phyloP scores from a whole-genome alignment of 2,888 invertebrate genomes.

The Gastracanthus pulcherrimus region DNA sequence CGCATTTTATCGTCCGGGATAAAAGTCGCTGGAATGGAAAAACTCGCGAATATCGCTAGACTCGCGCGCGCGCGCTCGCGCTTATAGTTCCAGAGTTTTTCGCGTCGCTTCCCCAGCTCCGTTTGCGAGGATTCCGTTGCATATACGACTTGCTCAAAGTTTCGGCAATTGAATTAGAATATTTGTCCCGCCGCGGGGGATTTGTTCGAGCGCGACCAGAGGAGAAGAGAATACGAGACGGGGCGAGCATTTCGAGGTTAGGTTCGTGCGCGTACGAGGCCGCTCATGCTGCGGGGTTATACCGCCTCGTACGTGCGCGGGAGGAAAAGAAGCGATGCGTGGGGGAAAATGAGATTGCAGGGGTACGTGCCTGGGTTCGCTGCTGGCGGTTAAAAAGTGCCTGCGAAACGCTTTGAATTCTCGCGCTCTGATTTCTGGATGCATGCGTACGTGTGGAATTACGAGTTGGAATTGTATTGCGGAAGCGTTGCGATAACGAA shows the following conservation, averaged over 20 bases:
- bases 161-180: constrained; percentile 53
- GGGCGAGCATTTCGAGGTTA: not conserved
- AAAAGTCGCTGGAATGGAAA: constrained; percentile 55
- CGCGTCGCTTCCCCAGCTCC: constrained; percentile 7
- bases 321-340: too few species aligned
- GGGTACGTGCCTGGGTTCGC: too few species aligned
- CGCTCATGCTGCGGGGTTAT: not conserved
- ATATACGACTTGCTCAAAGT: constrained; percentile 14
- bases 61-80: constrained; percentile 10
- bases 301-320: too few species aligned
- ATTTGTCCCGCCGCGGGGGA: not conserved
- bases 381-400: too few species aligned
- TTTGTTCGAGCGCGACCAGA: not conserved
- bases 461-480: too few species aligned
- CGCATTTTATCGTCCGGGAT: constrained; percentile 53
- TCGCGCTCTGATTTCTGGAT: too few species aligned
- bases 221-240: not conserved
- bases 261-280: not conserved
- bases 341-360: too few species aligned
- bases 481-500: too few species aligned
- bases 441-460: too few species aligned
- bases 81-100: constrained; percentile 35
- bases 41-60: constrained; percentile 12
- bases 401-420: too few species aligned
- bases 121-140: too few species aligned